phyloP scores from a whole-genome alignment of 2,113 vertebrate genomes.

The Galeopterus variegatus region DNA sequence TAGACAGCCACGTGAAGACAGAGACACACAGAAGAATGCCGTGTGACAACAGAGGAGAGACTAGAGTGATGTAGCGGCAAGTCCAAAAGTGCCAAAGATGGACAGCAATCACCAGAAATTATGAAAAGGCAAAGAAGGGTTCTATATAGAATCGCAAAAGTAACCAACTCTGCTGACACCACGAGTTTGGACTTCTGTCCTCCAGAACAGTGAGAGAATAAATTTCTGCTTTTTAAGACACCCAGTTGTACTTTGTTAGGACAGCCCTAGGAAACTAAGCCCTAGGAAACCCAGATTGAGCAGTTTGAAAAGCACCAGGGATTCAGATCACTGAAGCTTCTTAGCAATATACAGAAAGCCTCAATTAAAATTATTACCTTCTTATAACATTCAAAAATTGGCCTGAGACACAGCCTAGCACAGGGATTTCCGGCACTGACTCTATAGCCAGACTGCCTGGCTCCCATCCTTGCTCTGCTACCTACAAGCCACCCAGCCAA shows the following conservation, averaged over 20 bases:
- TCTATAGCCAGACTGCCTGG: not conserved
- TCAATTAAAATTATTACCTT: not conserved
- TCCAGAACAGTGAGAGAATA: not conserved
- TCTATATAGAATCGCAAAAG: not conserved
- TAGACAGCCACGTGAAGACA: not conserved
- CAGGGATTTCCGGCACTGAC: not conserved
- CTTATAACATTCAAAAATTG: not conserved
- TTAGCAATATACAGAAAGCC: not conserved
- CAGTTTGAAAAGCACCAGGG: not conserved
- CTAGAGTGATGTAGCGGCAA: rapidly evolving
- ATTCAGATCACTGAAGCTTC: not conserved
- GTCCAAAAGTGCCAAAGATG: not conserved
- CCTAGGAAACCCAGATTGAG: not conserved
- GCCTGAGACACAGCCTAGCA: not conserved
- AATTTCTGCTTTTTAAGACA: not conserved
- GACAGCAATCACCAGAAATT: rapidly evolving
- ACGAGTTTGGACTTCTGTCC: not conserved
- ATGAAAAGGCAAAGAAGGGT: not conserved
- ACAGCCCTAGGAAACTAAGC: not conserved
- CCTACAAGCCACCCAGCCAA: not conserved
- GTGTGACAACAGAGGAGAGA: not conserved
- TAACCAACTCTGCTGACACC: not conserved
- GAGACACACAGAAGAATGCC: not conserved
- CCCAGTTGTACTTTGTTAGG: not conserved
- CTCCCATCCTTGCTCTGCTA: not conserved